A percentile compares a stretch with the other conserved stretches of the same genome.
Conservation (phyloP, 1,140 invertebrate genomes). For the Diabrotica undecimpunctata region DNA sequence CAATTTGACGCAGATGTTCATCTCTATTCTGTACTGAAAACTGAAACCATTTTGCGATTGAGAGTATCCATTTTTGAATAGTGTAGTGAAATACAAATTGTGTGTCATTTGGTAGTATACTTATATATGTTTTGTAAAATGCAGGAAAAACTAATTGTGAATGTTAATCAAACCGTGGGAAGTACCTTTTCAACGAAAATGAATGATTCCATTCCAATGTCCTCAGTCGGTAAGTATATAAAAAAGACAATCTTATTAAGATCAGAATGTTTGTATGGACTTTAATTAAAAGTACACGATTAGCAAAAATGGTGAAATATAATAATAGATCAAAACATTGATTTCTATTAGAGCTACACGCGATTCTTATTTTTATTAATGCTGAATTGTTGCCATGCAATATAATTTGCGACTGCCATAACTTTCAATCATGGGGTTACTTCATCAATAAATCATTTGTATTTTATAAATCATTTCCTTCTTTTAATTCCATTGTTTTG, state of each 20-base stretch:
- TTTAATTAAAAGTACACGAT: not conserved
- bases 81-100: no score
- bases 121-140: slow-evolving; percentile 17
- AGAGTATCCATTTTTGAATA: no score
- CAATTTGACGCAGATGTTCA: no score
- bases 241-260: no score
- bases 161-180: slow-evolving; percentile 50
- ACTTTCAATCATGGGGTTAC: not conserved
- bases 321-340: not conserved
- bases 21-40: no score
- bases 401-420: not conserved
- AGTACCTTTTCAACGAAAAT: slow-evolving; percentile 68
- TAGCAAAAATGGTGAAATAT: not conserved
- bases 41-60: no score
- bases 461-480: no score
- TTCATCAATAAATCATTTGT: no score
- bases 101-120: no score
- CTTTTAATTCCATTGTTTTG: no score
- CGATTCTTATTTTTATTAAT: not conserved
- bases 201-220: slow-evolving; percentile 66
- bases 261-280: not conserved
- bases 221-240: slow-evolving; percentile 61
- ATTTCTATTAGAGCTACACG: not conserved
- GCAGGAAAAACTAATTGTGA: slow-evolving; percentile 48
- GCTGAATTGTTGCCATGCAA: not conserved